Evolutionary conservation across 2,888 invertebrate genomes (phyloP).

Genomic region (Reticulitermes lucifugus): DNA sequence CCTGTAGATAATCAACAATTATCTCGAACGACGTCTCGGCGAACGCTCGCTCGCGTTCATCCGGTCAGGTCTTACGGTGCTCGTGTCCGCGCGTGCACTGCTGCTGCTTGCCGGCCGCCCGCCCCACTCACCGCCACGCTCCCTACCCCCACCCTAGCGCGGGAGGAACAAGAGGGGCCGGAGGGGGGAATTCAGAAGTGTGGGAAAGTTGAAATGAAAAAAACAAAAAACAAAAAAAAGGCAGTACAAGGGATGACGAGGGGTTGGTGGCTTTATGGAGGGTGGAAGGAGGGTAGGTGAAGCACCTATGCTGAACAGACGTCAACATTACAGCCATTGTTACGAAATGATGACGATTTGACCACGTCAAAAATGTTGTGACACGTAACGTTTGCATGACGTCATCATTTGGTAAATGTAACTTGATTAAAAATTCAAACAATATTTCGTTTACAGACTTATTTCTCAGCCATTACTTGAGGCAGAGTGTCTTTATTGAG

Average conservation of each 20-base stretch:
- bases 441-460: not conserved
- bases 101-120: not conserved
- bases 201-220: slow-evolving; percentile 29
- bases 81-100: slow-evolving; percentile 9
- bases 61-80: not conserved
- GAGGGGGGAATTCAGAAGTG: not conserved
- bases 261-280: not conserved
- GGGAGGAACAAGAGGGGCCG: not conserved
- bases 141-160: not conserved
- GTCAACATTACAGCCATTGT: not conserved
- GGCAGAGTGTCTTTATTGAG: no score
- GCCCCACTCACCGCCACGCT: slow-evolving; percentile 26
- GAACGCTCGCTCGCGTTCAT: not conserved
- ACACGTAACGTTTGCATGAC: not conserved
- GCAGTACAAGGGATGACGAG: not conserved
- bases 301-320: not conserved
- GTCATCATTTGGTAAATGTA: not conserved
- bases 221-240: no score
- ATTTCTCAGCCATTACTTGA: not conserved
- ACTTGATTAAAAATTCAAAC: not conserved
- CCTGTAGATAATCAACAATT: slow-evolving; percentile 21
- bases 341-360: not conserved
- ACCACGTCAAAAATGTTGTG: not conserved
- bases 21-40: slow-evolving; percentile 4
- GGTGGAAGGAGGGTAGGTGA: not conserved